Percentiles rank a stretch among this genome's conserved stretches.
Conservation (phyloP, 2,888 invertebrate genomes). For the Mamestra brassicae region DNA sequence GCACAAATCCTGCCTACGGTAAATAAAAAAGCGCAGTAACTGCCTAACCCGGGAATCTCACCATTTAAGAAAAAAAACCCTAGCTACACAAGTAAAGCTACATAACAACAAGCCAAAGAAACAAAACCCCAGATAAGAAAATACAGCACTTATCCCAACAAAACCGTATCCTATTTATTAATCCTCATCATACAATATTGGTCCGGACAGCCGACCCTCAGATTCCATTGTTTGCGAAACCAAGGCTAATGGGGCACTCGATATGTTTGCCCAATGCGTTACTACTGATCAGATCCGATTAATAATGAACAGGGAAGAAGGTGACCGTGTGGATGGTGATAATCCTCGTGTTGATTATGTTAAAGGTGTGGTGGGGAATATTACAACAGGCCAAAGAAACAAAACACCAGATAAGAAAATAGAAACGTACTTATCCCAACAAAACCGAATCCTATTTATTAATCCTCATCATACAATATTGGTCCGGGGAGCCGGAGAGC, state of each 20-base stretch:
- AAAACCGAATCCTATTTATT: constrained; percentile 34
- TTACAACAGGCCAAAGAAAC: constrained; percentile 20
- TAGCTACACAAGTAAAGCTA: not conserved
- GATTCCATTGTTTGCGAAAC: constrained; percentile 48
- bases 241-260: constrained; percentile 52
- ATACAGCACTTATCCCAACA: constrained; percentile 21
- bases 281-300: constrained; percentile 56
- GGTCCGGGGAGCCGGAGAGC: constrained; percentile 29
- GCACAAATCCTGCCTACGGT: no score
- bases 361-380: not conserved
- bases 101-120: constrained; percentile 15
- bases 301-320: constrained; percentile 49
- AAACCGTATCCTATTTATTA: constrained; percentile 35
- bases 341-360: constrained; percentile 31
- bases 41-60: no score
- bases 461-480: constrained; percentile 47
- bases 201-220: constrained; percentile 36
- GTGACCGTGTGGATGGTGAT: constrained; percentile 25
- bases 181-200: constrained; percentile 49
- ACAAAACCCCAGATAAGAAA: constrained; percentile 28
- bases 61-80: not conserved
- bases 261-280: constrained; percentile 56
- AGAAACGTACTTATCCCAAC: constrained; percentile 17
- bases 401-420: constrained; percentile 30
- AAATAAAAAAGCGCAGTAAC: no score